These are phyloP conservation scores for Mareca penelope DNA, from an alignment of 2,797 vertebrate genomes.

Conservation along the genomic window DNA sequence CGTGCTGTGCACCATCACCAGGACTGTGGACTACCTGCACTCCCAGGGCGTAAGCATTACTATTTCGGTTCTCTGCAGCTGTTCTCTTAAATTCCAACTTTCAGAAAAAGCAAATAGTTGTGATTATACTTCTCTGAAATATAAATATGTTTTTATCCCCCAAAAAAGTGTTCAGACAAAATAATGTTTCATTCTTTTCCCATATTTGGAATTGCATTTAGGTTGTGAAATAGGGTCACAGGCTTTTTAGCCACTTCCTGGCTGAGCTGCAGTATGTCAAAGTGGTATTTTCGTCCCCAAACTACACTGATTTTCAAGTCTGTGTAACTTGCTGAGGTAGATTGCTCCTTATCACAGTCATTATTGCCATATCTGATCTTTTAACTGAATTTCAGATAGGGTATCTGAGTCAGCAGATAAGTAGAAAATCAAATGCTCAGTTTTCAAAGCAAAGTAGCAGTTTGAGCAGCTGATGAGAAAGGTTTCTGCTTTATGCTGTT, in stretches of 20 bases:
- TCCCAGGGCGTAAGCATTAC: constrained; percentile 87
- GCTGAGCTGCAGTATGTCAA: not conserved
- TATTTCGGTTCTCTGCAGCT: not conserved
- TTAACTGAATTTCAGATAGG: not conserved
- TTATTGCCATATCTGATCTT: not conserved
- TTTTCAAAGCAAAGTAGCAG: not conserved
- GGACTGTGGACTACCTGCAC: constrained; percentile 95
- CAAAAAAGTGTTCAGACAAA: not conserved
- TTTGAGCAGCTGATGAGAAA: not conserved
- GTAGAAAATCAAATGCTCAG: not conserved
- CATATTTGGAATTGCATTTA: not conserved
- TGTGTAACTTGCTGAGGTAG: not conserved
- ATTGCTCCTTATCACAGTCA: not conserved
- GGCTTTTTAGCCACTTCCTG: not conserved
- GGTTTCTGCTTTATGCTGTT: not conserved
- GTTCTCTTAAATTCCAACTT: not conserved
- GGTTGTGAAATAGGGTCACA: not conserved
- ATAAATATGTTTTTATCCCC: accelerated
- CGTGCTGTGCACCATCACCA: constrained; percentile 89
- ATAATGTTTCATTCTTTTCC: not conserved
- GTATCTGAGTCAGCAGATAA: not conserved
- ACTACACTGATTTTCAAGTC: not conserved
- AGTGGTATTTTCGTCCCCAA: not conserved
- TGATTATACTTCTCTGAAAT: not conserved
- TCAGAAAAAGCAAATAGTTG: not conserved